phyloP scores from a whole-genome alignment of 2,797 vertebrate genomes.

The Myiothlypis chrysogaster region DNA sequence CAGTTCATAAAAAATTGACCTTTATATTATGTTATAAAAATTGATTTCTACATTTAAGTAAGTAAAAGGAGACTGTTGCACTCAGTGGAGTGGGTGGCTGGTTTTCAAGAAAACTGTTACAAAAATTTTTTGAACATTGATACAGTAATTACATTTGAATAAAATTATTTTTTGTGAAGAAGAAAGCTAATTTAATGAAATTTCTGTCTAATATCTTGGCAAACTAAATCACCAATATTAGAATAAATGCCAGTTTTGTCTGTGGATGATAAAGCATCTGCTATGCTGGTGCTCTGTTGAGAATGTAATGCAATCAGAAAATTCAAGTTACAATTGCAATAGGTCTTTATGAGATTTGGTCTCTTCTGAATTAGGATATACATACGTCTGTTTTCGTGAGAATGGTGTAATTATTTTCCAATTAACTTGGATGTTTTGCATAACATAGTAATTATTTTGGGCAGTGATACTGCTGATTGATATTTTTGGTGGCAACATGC shows the following conservation, averaged over 20 bases:
- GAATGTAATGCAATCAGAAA: slow-evolving; percentile 65
- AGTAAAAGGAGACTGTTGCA: not conserved
- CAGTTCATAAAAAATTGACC: not conserved
- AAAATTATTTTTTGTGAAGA: slow-evolving; percentile 17
- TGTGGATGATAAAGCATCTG: slow-evolving; percentile 18
- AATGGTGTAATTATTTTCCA: slow-evolving; percentile 49
- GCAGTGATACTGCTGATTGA: slow-evolving; percentile 45
- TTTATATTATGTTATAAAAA: not conserved
- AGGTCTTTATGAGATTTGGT: slow-evolving; percentile 54
- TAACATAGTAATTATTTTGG: slow-evolving; percentile 58
- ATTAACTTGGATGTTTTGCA: slow-evolving; percentile 60
- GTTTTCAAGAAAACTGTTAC: not conserved
- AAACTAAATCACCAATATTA: not conserved
- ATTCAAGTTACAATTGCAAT: slow-evolving; percentile 60
- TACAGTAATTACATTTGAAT: slow-evolving; percentile 14
- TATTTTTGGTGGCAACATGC: slow-evolving; percentile 34
- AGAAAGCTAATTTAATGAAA: not conserved
- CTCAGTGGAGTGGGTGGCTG: not conserved
- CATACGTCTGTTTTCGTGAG: slow-evolving; percentile 16
- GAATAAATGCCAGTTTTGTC: not conserved
- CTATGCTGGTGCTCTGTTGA: slow-evolving; percentile 43
- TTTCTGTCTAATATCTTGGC: not conserved
- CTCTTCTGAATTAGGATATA: slow-evolving; percentile 38
- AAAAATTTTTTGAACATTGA: not conserved
- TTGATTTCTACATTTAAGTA: not conserved